Evolutionary conservation across 92 coral and sea anemone species (phyloP).

Genomic region (Parazoanthus darwini): DNA sequence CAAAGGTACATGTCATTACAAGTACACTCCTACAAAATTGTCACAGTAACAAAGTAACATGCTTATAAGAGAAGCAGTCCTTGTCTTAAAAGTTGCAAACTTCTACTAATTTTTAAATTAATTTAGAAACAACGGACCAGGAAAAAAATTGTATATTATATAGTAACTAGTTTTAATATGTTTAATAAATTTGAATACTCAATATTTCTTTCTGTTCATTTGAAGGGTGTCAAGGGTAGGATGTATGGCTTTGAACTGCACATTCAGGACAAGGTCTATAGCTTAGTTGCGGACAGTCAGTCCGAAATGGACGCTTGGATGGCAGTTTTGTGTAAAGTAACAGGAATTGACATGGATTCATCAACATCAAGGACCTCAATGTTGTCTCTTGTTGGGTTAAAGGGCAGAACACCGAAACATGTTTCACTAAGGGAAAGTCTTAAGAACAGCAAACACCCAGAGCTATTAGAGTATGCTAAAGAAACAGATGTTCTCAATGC

Average conservation of each 20-base stretch:
- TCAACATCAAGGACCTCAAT: conserved; percentile 58
- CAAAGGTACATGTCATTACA: conserved; percentile 68
- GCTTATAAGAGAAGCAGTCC: background rate
- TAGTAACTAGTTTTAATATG: background rate
- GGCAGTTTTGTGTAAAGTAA: conserved; percentile 86
- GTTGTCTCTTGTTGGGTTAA: conserved; percentile 63
- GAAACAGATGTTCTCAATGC: conserved; percentile 96
- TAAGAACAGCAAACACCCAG: conserved; percentile 94
- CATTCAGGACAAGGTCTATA: conserved; percentile 94
- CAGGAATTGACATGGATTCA: conserved; percentile 92
- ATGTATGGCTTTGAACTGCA: conserved; percentile 99
- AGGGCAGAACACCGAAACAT: conserved; percentile 65
- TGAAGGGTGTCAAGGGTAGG: conserved; percentile 93
- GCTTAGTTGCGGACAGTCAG: conserved; percentile 95
- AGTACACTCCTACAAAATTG: background rate
- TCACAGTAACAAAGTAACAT: background rate
- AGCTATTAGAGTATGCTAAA: conserved; percentile 87
- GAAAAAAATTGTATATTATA: too few species aligned
- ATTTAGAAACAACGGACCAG: too few species aligned
- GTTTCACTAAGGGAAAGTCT: conserved; percentile 90
- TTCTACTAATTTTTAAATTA: too few species aligned
- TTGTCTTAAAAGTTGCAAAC: too few species aligned
- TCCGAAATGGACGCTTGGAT: conserved; percentile 97
- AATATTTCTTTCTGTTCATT: background rate
- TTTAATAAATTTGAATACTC: background rate